phyloP scores from a whole-genome alignment of 1,140 invertebrate species.

The Pteromalus puparum region DNA sequence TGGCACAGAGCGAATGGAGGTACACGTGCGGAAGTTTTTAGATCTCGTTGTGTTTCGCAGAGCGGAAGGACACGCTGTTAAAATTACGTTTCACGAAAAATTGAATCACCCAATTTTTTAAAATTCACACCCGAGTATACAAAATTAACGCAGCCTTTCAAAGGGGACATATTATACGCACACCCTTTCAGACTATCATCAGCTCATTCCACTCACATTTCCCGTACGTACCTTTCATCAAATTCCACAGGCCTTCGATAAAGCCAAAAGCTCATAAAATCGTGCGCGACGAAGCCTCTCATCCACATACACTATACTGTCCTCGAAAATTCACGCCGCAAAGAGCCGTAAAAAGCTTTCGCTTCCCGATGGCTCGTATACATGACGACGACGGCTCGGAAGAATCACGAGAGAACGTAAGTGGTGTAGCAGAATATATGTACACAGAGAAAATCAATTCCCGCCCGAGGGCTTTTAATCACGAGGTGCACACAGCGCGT shows the following conservation, averaged over 20 bases:
- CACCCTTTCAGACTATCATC: neutral
- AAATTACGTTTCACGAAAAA: too few relatives aligned
- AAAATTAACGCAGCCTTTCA: too few relatives aligned
- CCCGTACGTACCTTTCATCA: neutral
- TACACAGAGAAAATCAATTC: constrained; percentile 60
- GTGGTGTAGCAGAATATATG: neutral
- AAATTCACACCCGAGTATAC: too few relatives aligned
- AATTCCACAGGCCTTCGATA: neutral
- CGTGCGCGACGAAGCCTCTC: neutral
- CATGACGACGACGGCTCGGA: neutral
- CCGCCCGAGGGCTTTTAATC: constrained; percentile 63
- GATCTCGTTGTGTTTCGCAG: too few relatives aligned
- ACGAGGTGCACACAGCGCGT: constrained; percentile 15
- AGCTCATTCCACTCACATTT: too few relatives aligned
- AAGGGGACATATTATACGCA: too few relatives aligned
- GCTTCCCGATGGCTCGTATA: neutral
- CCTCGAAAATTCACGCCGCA: neutral
- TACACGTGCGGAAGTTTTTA: too few relatives aligned
- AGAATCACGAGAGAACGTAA: neutral
- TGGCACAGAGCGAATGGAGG: too few relatives aligned
- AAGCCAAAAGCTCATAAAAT: neutral
- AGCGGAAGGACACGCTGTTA: too few relatives aligned
- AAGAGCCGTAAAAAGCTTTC: neutral
- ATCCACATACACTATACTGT: neutral
- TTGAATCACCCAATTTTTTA: too few relatives aligned